phyloP scores from a whole-genome alignment of 35 echinoderm and acorn worm genomes.

The Ophioderma brevispina region DNA sequence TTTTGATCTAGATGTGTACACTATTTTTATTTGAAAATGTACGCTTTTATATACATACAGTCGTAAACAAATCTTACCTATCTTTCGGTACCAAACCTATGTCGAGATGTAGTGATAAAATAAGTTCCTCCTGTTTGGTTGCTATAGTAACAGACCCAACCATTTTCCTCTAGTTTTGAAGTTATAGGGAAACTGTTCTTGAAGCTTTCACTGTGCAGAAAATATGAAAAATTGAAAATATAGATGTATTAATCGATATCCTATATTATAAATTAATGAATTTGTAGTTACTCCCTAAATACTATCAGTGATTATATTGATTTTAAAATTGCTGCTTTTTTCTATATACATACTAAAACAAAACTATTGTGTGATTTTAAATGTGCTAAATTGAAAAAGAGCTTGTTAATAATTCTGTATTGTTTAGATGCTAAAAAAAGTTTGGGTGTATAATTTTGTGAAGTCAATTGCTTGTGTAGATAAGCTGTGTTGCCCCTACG shows the following conservation, averaged over 20 bases:
- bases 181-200: no score
- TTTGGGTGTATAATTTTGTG: constrained; percentile 11
- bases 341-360: neutral
- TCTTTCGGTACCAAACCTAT: neutral
- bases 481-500: neutral
- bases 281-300: neutral
- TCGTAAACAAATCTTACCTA: no score
- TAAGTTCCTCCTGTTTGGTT: neutral
- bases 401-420: neutral
- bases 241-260: neutral
- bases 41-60: no score
- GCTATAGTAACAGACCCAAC: neutral
- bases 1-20: neutral
- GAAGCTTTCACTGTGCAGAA: neutral
- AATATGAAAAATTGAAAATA: neutral
- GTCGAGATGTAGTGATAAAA: neutral
- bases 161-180: neutral
- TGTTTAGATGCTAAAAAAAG: neutral
- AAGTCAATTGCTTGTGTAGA: neutral
- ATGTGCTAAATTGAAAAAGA: neutral
- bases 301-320: neutral
- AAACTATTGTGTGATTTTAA: neutral
- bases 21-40: neutral
- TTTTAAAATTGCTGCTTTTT: neutral
- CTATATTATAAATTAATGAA: neutral